These are phyloP conservation scores for Corythornis madagascariensis DNA, from an alignment of 2,113 vertebrate genomes.

Conservation along the genomic window DNA sequence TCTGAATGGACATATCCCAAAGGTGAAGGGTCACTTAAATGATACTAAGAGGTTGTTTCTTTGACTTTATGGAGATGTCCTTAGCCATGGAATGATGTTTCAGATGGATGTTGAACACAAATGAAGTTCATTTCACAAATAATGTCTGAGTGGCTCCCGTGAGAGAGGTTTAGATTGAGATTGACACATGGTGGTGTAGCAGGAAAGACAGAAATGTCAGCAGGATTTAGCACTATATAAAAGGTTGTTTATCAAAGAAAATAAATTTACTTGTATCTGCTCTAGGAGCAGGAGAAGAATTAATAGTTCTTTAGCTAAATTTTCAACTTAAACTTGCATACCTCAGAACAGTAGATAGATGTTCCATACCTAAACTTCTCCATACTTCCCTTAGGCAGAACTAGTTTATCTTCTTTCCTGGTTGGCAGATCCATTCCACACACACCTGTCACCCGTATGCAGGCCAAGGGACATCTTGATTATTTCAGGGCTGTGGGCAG, in stretches of 20 bases:
- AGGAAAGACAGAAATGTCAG: background rate
- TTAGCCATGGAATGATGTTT: background rate
- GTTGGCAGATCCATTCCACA: background rate
- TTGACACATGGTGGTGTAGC: fast-evolving
- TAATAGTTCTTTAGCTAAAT: background rate
- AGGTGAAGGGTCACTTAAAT: background rate
- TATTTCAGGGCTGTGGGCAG: background rate
- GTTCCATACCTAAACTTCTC: background rate
- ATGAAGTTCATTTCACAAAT: background rate
- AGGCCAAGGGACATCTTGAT: background rate
- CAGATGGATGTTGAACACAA: background rate
- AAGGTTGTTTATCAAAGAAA: background rate
- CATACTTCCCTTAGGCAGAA: background rate
- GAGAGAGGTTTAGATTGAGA: background rate
- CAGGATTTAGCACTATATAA: background rate
- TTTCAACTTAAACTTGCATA: background rate
- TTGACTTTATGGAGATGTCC: background rate
- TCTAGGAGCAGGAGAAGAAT: background rate
- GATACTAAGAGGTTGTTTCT: background rate
- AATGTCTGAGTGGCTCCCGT: background rate
- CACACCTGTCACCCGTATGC: background rate
- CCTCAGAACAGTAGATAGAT: background rate
- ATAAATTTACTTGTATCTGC: background rate
- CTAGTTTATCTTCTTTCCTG: background rate
- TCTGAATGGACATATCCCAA: background rate